Percentiles rank a stretch among this genome's conserved stretches.
These are phyloP conservation scores for Corythoichthys haematopterus DNA, from an alignment of 2,113 vertebrate genomes.

Conservation along the genomic window DNA sequence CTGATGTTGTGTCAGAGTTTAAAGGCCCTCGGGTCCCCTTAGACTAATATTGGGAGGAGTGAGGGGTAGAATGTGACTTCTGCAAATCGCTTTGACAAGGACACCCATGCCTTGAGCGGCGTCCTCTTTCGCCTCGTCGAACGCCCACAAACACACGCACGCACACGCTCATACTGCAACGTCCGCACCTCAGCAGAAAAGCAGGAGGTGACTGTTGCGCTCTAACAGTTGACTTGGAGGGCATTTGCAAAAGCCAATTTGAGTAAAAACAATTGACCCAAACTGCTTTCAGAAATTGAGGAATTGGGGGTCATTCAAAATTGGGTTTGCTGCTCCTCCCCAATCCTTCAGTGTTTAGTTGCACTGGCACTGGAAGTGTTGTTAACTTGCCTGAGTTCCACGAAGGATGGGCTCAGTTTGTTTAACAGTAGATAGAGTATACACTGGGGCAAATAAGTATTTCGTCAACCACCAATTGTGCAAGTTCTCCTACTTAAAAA, in stretches of 20 bases:
- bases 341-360: background rate
- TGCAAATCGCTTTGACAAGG: slow-evolving; percentile 73
- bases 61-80: slow-evolving; percentile 60
- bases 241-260: slow-evolving; percentile 16
- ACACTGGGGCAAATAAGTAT: too few species aligned
- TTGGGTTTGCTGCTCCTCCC: background rate
- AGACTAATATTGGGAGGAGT: slow-evolving; percentile 59
- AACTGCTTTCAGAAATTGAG: background rate
- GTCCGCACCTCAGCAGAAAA: slow-evolving; percentile 66
- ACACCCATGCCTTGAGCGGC: slow-evolving; percentile 62
- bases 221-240: slow-evolving; percentile 62
- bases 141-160: slow-evolving; percentile 45
- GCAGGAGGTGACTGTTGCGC: slow-evolving; percentile 59
- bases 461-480: too few species aligned
- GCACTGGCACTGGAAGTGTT: background rate
- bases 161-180: slow-evolving; percentile 34
- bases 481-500: too few species aligned
- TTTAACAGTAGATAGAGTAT: too few species aligned
- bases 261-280: background rate
- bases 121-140: slow-evolving; percentile 69
- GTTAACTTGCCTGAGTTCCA: background rate
- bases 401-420: background rate
- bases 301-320: background rate
- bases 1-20: slow-evolving; percentile 65
- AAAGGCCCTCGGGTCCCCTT: slow-evolving; percentile 61